These are phyloP conservation scores for Orthonyx spaldingii DNA, from an alignment of 2,113 vertebrate species.

Conservation along the genomic window DNA sequence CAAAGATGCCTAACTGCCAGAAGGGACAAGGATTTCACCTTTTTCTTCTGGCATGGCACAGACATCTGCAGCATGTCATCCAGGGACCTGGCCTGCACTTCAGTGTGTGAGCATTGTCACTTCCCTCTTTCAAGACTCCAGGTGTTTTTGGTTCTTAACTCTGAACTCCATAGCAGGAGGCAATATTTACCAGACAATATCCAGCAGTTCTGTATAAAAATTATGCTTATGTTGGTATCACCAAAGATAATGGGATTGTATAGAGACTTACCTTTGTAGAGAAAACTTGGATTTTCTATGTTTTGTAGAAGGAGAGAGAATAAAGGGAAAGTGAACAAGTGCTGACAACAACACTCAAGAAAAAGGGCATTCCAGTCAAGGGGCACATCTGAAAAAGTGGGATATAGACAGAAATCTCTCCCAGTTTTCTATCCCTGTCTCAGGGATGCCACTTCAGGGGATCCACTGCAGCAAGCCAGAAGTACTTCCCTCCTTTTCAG, in stretches of 20 bases:
- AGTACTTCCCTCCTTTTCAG: neutral
- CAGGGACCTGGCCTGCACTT: neutral
- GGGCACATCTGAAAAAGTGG: accelerated
- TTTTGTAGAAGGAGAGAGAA: neutral
- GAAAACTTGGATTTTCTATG: neutral
- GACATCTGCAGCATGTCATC: accelerated
- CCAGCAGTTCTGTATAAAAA: neutral
- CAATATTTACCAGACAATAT: neutral
- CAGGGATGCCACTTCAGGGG: neutral
- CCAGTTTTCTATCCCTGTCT: neutral
- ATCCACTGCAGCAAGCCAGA: neutral
- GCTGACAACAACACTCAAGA: neutral
- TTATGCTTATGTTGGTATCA: neutral
- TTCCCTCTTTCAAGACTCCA: neutral
- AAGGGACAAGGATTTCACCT: neutral
- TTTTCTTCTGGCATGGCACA: neutral
- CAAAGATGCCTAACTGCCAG: neutral
- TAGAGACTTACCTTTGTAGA: neutral
- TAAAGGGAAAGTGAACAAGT: neutral
- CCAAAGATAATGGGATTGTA: neutral
- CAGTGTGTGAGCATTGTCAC: neutral
- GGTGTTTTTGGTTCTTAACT: neutral
- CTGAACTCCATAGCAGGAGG: neutral
- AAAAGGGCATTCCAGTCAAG: neutral
- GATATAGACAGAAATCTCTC: neutral